Conservation (phyloP, 2,888 invertebrate species). For the Metalampra italica region DNA sequence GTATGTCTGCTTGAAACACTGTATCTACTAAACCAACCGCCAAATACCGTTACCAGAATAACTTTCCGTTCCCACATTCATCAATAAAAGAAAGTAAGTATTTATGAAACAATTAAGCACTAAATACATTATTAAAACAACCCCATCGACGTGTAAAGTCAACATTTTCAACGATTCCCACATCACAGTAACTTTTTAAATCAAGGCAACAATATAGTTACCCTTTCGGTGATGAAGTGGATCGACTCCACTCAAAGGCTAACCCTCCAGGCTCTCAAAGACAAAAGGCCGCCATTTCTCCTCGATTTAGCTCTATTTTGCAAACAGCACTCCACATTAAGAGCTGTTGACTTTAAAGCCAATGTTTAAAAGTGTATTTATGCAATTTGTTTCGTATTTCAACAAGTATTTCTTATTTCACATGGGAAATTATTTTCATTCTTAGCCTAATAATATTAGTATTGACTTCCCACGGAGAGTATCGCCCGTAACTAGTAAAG, state of each 20-base stretch:
- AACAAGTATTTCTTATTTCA: constrained; percentile 23
- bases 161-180: not conserved
- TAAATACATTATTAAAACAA: not conserved
- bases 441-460: no score
- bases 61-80: not conserved
- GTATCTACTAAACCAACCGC: no score
- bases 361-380: constrained; percentile 39
- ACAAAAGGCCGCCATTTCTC: constrained; percentile 55
- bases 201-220: not conserved
- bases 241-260: constrained; percentile 19
- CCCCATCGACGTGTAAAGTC: not conserved
- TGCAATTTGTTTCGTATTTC: constrained; percentile 38
- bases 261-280: constrained; percentile 25
- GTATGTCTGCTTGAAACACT: no score
- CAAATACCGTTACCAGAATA: not conserved
- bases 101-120: not conserved
- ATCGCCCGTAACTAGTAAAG: no score
- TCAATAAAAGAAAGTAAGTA: not conserved
- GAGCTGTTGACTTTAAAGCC: constrained; percentile 41
- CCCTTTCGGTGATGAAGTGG: constrained; percentile 38
- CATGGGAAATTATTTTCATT: constrained; percentile 48
- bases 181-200: not conserved
- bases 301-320: constrained; percentile 68
- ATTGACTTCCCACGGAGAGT: not conserved
- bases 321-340: constrained; percentile 58